Conservation (phyloP, 2,888 invertebrate genomes). For the Stenurella melanura region DNA sequence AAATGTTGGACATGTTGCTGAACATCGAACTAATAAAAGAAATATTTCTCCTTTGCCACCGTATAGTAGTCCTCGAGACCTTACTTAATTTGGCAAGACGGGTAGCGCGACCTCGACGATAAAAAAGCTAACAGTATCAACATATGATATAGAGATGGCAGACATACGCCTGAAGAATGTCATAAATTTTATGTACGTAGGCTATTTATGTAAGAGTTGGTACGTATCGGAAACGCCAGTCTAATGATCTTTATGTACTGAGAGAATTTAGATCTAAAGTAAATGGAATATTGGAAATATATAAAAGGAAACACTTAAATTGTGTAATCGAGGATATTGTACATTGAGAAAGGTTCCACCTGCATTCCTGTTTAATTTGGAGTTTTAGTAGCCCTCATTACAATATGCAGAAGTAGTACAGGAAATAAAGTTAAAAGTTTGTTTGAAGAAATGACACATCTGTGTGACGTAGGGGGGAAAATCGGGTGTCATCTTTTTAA, state of each 20-base stretch:
- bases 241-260: not conserved
- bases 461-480: too few relatives aligned
- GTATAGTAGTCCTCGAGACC: constrained; percentile 57
- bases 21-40: constrained; percentile 41
- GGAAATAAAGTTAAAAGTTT: too few relatives aligned
- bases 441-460: too few relatives aligned
- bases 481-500: too few relatives aligned
- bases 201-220: constrained; percentile 7
- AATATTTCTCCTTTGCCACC: constrained; percentile 46
- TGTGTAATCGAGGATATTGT: too few relatives aligned
- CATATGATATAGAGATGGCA: constrained; percentile 37
- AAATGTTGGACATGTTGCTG: constrained; percentile 52
- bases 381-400: too few relatives aligned
- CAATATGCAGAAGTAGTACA: too few relatives aligned
- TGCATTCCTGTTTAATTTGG: too few relatives aligned
- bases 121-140: constrained; percentile 39
- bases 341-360: too few relatives aligned
- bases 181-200: constrained; percentile 8
- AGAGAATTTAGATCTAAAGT: too few relatives aligned
- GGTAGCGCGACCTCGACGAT: constrained; percentile 51
- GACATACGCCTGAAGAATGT: constrained; percentile 20
- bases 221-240: constrained; percentile 14
- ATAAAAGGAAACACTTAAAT: too few relatives aligned
- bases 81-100: constrained; percentile 65
- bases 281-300: too few relatives aligned